Evolutionary conservation across 2,797 vertebrate species (phyloP).

Genomic region (Loris lydekkerianus): DNA sequence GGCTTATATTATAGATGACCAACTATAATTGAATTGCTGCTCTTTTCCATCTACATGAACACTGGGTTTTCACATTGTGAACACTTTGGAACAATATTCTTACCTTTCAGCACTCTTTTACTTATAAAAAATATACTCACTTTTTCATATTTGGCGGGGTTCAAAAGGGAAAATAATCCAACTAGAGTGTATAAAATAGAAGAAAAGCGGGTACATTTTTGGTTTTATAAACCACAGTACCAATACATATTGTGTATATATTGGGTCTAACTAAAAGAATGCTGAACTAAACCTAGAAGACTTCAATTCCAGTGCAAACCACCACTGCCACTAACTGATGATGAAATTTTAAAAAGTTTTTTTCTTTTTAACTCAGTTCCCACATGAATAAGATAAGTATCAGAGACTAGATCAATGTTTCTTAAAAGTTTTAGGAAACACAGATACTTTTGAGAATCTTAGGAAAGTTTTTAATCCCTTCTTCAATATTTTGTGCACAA

Average conservation of each 20-base stretch:
- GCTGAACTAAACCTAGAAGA: background rate
- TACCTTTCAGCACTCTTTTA: background rate
- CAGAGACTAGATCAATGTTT: background rate
- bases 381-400: background rate
- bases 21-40: background rate
- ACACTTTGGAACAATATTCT: background rate
- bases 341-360: background rate
- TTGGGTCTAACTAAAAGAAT: background rate
- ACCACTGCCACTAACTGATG: background rate
- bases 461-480: background rate
- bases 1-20: background rate
- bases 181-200: background rate
- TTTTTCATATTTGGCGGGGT: background rate
- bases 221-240: background rate
- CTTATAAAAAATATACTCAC: background rate
- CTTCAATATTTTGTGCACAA: background rate
- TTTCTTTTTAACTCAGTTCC: background rate
- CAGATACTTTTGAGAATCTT: slow-evolving; percentile 15
- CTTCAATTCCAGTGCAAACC: background rate
- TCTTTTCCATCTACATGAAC: slow-evolving; percentile 22
- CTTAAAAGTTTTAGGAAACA: background rate
- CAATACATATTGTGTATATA: background rate
- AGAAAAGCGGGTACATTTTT: background rate
- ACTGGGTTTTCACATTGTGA: background rate
- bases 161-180: background rate